These are phyloP conservation scores for Cryptocheilus praepositus DNA, from an alignment of 2,888 invertebrate species.

Conservation along the genomic window DNA sequence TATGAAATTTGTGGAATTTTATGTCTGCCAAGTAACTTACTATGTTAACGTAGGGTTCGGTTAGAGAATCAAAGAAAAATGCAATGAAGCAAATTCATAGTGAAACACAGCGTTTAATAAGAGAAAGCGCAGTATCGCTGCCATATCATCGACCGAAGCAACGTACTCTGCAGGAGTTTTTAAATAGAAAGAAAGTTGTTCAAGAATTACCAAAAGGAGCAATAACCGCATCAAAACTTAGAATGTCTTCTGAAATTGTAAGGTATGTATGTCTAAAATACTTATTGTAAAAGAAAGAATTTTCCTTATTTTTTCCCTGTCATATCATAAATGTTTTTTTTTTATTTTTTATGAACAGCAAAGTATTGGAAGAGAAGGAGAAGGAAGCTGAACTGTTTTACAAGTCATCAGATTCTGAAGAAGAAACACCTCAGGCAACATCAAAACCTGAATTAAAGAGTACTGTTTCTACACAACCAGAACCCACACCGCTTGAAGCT, in stretches of 20 bases:
- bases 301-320: slow-evolving; percentile 11
- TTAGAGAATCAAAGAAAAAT: slow-evolving; percentile 75
- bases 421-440: slow-evolving; percentile 44
- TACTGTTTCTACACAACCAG: background rate
- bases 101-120: slow-evolving; percentile 87
- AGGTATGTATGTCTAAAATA: slow-evolving; percentile 50
- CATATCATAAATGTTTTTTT: slow-evolving; percentile 22
- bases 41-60: slow-evolving; percentile 45
- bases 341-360: slow-evolving; percentile 73
- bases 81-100: slow-evolving; percentile 87
- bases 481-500: slow-evolving; percentile 5
- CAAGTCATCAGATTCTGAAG: slow-evolving; percentile 81
- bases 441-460: background rate
- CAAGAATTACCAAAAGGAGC: slow-evolving; percentile 64
- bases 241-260: slow-evolving; percentile 80
- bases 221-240: slow-evolving; percentile 76
- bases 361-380: slow-evolving; percentile 83
- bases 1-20: background rate
- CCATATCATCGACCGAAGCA: slow-evolving; percentile 93
- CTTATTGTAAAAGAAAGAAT: slow-evolving; percentile 4
- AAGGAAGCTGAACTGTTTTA: slow-evolving; percentile 86
- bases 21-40: background rate
- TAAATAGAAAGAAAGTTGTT: slow-evolving; percentile 76
- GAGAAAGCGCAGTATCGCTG: slow-evolving; percentile 85
- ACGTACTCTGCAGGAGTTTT: slow-evolving; percentile 86